Evolutionary conservation across 2,113 vertebrate species (phyloP), one percentile per base, ranked within the genome.

Genomic region (Psittacara wagleri): DNA sequence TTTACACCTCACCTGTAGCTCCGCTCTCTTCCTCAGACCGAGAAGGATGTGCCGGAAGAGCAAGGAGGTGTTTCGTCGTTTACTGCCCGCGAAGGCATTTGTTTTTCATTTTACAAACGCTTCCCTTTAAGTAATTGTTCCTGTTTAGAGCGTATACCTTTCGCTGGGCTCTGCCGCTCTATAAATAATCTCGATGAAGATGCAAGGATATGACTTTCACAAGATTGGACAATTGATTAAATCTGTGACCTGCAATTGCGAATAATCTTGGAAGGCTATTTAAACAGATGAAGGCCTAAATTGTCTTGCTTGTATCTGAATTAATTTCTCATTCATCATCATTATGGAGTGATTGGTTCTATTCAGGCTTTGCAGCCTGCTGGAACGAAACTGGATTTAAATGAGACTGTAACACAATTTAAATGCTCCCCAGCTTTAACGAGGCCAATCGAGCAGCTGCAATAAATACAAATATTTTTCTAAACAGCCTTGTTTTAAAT

Each of bases 281-380:
- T 99, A 99, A 99, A 99, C 99, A 99, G 99, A 99, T 99, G 99
- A 99, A 99, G 98, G 98, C 98, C 98, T 99, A 99, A 99, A 99
- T 99, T 99, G 99, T 99, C 98, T 99, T 98, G 98, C 99, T 99
- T 99, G 99, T 99, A 98, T 98, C 98, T 98, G 99, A 99, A 99
- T 99, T 99, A 99, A 99, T 99, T 99, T 99, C 98, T 98, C 99
- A 99, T 99, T 99, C 98, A 99, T 99, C 99, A 99, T 99, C 99
- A 99, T 99, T 99, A 99, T 97, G 96, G 97, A 97, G 98, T 98
- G 99, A 99, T 99, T 98, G 99, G 98, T 98, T 96, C 98, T 98
- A 98, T 99, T 98, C 98, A 99, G 98, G 98, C 98, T 98, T 98
- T 97, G 98, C 98, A 98, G 98, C 98, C 98, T 98, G 98, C 98